Conservation (phyloP, 2,888 invertebrate genomes). For the Polymixis flavicincta region DNA sequence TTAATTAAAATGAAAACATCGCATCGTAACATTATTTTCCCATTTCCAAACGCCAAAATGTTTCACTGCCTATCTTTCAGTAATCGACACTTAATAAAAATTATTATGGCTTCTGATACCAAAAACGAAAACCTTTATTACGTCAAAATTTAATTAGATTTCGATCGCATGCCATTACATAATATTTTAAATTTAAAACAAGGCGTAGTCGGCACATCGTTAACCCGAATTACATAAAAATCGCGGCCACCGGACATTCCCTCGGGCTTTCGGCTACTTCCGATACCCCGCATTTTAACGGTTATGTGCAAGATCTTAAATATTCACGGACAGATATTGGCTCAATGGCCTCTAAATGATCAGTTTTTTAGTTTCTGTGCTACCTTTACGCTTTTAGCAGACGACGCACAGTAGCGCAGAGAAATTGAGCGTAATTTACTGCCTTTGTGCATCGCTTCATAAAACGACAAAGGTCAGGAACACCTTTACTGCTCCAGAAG, state of each 20-base stretch:
- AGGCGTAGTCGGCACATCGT: conserved; percentile 28
- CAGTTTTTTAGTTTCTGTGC: conserved; percentile 29
- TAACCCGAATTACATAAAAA: conserved; percentile 51
- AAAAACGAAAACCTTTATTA: background rate
- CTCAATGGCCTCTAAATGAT: conserved; percentile 51
- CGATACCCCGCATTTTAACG: conserved; percentile 59
- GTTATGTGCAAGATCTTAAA: conserved; percentile 56
- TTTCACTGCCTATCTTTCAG: background rate
- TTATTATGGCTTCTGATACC: conserved; percentile 17
- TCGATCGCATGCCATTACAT: conserved; percentile 1
- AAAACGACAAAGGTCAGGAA: conserved; percentile 20
- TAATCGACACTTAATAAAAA: background rate
- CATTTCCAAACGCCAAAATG: background rate
- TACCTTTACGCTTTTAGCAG: conserved; percentile 35
- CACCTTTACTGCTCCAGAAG: conserved; percentile 19
- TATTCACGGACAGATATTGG: conserved; percentile 56
- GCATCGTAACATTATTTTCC: background rate
- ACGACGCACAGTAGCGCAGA: conserved; percentile 32
- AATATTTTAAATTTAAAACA: conserved; percentile 54
- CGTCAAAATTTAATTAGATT: conserved; percentile 29
- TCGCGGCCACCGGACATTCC: conserved; percentile 51
- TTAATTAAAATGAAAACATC: background rate
- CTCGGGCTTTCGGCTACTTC: conserved; percentile 40
- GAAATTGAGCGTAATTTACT: conserved; percentile 44
- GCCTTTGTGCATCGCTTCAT: conserved; percentile 42